Evolutionary conservation across 92 coral and sea anemone species (phyloP), one percentile per base, ranked within the genome.

Genomic region (Plumapathes pennacea): DNA sequence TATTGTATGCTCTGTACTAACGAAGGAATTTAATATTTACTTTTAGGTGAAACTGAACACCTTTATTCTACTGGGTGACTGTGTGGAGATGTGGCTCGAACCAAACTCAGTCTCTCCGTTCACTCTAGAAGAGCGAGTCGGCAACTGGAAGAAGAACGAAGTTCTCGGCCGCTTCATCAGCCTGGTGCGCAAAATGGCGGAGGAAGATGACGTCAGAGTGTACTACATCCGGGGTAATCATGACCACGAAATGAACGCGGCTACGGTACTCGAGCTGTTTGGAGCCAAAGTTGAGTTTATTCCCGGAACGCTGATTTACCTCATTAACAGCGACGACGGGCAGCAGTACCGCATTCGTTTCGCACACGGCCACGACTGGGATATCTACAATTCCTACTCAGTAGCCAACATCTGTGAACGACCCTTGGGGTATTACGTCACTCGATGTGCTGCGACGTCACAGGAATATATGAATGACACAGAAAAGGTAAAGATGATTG

Each of bases 301-400:
- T 8, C 49, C 27, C 22, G 77, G 77, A 5, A 33, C 77, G 5
- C 68, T 70, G 17, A 46, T 70, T 23, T 70, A 70, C 18, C 23
- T 58, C 44, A 58, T 70, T 52, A 47, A 62, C 28, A 38, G 58
- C 17, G 52, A 45, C 13, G 66, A 49, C 40, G 64, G 67, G 15
- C 67, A 58, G 46, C 51, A 62, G 38, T 70, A 70, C 45, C 40
- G 77, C 25, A 47, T 70, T 32, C 77, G 77, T 19, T 70, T 70
- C 50, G 57, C 77, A 17, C 77, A 70, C n/a, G 77, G 77, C 6
- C 77, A 70, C 40, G 77, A 57, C 68, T 70, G 77, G 77, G 68
- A 70, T 37, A 28, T 70, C 25, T 70, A 57, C 43, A 70, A 70
- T 52, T 37, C 67, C 9, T 70, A 70, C 24, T 70, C 77, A 27